Evolutionary conservation across 2,113 vertebrate genomes (phyloP), one percentile per base, ranked within the genome.

Genomic region (Gopherus flavomarginatus): DNA sequence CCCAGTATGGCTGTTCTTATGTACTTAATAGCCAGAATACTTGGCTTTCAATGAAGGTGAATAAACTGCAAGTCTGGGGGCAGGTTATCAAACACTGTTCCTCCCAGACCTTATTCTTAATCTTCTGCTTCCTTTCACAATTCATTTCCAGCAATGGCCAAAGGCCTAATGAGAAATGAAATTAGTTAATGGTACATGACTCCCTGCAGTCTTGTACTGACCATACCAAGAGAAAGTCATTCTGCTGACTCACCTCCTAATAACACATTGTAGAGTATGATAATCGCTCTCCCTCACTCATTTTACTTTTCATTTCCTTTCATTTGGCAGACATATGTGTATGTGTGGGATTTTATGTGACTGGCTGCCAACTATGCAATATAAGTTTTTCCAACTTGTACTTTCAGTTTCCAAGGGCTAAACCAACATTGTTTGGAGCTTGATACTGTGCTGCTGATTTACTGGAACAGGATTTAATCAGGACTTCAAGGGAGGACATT

Each of bases 381-480:
- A 22, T 90, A 94, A 95, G 86, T 94, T 82, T 84, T 96, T 96
- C 86, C 80, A 53, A 5, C 24, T 89, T 31, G 92, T 86, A 89
- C 47, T 94, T 88, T 77, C 52, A 35, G 12, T 84, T 59, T 69
- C 31, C 52, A 82, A 92, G 69, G 79, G 82, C 82, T 97, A 97
- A 96, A 97, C 91, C 38, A 97, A 97, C 88, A 92, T 91, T 81
- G 92, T 97, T 91, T 90, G 94, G 95, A 91, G 87, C 83, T 96
- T 96, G 92, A 87, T 87, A 95, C 75, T 59, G 86, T 69, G 54
- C 89, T 95, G 42, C 69, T 96, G 84, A 94, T 86, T 97, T 97
- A 97, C 96, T 93, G 95, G 96, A 97, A 97, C n/a, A 90, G 9
- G 4, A 42, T 97, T 91, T 94, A 91, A 90, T 90, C 1, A 0